Conservation (phyloP, 2,888 invertebrate species). For the Lithophane semibrunnea region DNA sequence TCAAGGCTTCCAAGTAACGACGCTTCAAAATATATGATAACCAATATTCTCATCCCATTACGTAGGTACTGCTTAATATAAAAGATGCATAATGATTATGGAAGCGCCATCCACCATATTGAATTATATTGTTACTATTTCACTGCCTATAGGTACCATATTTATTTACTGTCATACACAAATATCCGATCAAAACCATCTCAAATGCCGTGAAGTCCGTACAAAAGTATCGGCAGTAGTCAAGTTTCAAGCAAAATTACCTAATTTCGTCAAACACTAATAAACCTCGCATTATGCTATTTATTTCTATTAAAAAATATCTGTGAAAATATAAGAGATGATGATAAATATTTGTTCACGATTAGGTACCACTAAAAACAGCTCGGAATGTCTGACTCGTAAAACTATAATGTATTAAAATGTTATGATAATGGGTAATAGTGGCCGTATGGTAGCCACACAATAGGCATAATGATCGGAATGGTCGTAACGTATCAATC, state of each 20-base stretch:
- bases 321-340: conserved; percentile 57
- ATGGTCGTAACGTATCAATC: conserved; percentile 68
- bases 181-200: conserved; percentile 42
- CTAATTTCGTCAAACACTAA: conserved; percentile 50
- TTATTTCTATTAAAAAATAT: conserved; percentile 37
- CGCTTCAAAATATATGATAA: neutral
- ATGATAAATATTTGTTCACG: conserved; percentile 46
- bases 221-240: conserved; percentile 35
- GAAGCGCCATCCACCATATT: conserved; percentile 20
- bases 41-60: neutral
- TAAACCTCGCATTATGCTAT: conserved; percentile 41
- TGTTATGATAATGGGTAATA: conserved; percentile 69
- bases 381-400: conserved; percentile 49
- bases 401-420: conserved; percentile 69
- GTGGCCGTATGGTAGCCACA: conserved; percentile 57
- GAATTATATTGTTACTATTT: conserved; percentile 26
- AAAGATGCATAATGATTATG: conserved; percentile 9
- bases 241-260: conserved; percentile 44
- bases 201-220: conserved; percentile 3
- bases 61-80: neutral
- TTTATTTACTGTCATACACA: conserved; percentile 38
- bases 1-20: neutral
- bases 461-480: conserved; percentile 54
- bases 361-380: conserved; percentile 29
- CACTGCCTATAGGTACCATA: neutral